Percentiles rank a stretch among this genome's conserved stretches.
These are phyloP conservation scores for Drosophila takahashii DNA, from an alignment of 1,140 invertebrate species.

Conservation along the genomic window DNA sequence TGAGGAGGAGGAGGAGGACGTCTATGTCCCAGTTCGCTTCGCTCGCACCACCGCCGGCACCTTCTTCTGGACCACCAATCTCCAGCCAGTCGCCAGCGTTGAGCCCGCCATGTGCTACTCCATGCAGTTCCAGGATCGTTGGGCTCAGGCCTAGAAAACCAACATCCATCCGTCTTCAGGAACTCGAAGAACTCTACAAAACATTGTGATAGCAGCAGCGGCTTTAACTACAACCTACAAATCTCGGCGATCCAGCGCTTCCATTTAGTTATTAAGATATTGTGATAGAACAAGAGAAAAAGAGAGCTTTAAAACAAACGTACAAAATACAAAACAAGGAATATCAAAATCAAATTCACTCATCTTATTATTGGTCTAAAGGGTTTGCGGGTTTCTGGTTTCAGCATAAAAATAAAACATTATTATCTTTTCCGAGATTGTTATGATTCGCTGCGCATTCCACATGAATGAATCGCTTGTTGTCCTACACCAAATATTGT, in stretches of 20 bases:
- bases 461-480: constrained; percentile 18
- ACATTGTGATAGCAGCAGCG: constrained; percentile 76
- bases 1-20: constrained; percentile 58
- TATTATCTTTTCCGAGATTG: not conserved
- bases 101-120: constrained; percentile 84
- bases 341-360: constrained; percentile 54
- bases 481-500: constrained; percentile 18
- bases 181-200: constrained; percentile 62
- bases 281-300: constrained; percentile 76
- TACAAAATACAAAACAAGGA: constrained; percentile 59
- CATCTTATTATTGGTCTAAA: constrained; percentile 51
- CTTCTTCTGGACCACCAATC: constrained; percentile 86
- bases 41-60: constrained; percentile 86
- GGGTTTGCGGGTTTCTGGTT: constrained; percentile 25
- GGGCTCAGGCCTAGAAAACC: constrained; percentile 85
- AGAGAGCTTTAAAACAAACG: constrained; percentile 65
- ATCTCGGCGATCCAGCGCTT: constrained; percentile 78
- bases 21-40: constrained; percentile 86
- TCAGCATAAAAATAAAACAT: constrained; percentile 6
- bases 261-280: constrained; percentile 74
- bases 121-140: constrained; percentile 85
- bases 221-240: constrained; percentile 43
- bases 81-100: constrained; percentile 76
- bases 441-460: constrained; percentile 33
- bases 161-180: constrained; percentile 37